Evolutionary conservation across 2,888 invertebrate genomes (phyloP).

Genomic region (Platycheirus rosarum): DNA sequence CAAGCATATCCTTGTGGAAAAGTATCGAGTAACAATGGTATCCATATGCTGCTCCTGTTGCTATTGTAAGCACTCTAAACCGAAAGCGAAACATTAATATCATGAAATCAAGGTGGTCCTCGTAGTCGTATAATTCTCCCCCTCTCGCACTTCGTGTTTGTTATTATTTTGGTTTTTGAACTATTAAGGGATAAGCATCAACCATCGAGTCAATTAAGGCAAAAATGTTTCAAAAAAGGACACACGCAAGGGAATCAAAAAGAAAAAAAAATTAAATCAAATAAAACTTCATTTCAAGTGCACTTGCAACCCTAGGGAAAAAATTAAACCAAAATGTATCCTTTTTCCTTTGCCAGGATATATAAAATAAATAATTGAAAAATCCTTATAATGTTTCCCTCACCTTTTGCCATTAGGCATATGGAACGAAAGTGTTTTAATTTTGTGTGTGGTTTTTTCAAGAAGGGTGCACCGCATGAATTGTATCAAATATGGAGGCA

Average conservation of each 20-base stretch:
- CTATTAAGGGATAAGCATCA: slow-evolving; percentile 74
- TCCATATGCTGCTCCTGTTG: slow-evolving; percentile 63
- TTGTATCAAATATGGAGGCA: slow-evolving; percentile 56
- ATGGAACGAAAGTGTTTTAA: slow-evolving; percentile 31
- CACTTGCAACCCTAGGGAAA: slow-evolving; percentile 63
- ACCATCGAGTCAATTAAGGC: slow-evolving; percentile 72
- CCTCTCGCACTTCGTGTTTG: slow-evolving; percentile 22
- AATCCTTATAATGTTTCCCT: slow-evolving; percentile 36
- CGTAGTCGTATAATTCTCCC: slow-evolving; percentile 44
- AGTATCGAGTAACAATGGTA: slow-evolving; percentile 68
- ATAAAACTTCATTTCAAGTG: slow-evolving; percentile 63
- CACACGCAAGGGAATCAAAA: slow-evolving; percentile 62
- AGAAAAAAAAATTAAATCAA: slow-evolving; percentile 27
- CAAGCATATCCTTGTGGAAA: slow-evolving; percentile 43
- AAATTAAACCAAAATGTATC: slow-evolving; percentile 51
- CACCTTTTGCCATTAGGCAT: slow-evolving; percentile 1
- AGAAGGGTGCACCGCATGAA: slow-evolving; percentile 13
- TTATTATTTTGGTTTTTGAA: slow-evolving; percentile 59
- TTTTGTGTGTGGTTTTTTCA: slow-evolving; percentile 25
- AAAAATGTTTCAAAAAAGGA: slow-evolving; percentile 70
- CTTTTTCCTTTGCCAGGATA: slow-evolving; percentile 12
- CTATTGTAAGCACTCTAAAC: slow-evolving; percentile 12
- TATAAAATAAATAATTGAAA: slow-evolving; percentile 56
- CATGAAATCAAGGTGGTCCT: slow-evolving; percentile 71
- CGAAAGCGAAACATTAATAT: slow-evolving; percentile 50